Conservation (phyloP, 92 coral and sea anemone genomes). For the Micromussa lordhowensis region DNA sequence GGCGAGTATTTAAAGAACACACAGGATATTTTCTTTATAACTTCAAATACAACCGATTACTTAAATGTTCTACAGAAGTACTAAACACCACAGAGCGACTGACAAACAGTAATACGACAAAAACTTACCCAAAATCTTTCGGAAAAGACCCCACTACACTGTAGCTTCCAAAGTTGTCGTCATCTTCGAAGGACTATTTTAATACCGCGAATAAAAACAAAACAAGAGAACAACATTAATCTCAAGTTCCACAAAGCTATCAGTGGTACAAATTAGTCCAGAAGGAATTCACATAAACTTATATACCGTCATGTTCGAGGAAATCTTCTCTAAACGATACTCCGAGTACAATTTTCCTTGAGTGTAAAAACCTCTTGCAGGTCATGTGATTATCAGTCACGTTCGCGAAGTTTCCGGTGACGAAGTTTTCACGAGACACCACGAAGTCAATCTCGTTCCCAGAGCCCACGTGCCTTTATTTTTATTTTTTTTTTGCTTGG, state of each 20-base stretch:
- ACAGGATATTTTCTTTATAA: neutral
- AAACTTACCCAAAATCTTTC: constrained; percentile 95
- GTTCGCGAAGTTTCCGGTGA: constrained; percentile 33
- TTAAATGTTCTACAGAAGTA: neutral
- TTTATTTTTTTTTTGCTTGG: too few relatives aligned
- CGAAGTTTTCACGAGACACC: neutral
- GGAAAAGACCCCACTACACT: constrained; percentile 98
- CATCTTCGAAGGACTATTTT: constrained; percentile 93
- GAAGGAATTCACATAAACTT: neutral
- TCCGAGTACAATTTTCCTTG: neutral
- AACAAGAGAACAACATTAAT: neutral
- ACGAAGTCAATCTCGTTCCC: too few relatives aligned
- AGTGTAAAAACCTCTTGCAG: neutral
- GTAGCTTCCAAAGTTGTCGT: constrained; percentile 95
- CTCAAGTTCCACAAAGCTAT: neutral
- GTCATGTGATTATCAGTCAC: constrained; percentile 56
- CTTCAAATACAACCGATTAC: neutral
- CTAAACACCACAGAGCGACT: neutral
- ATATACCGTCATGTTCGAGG: constrained; percentile 34
- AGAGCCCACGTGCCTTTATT: too few relatives aligned
- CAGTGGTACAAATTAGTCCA: neutral
- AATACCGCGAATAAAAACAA: neutral
- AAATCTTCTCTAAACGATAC: neutral
- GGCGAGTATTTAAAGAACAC: neutral
- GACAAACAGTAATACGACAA: neutral